A percentile compares a stretch with the other conserved stretches of the same genome.
Conservation (phyloP, 1,140 invertebrate genomes). For the Anoplophora glabripennis region DNA sequence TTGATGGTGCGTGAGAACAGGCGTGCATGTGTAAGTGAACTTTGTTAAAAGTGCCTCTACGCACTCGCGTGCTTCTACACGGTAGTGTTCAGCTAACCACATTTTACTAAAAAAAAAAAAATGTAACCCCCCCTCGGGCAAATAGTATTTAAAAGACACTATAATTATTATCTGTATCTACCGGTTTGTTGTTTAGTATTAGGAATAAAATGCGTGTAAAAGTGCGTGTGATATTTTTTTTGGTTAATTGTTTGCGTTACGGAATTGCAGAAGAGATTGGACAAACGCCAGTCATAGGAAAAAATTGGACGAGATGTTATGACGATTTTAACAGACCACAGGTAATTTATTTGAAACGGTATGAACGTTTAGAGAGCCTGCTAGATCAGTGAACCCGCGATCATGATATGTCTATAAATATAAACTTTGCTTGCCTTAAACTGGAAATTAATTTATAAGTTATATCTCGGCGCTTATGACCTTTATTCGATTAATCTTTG, state of each 20-base stretch:
- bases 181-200: no score
- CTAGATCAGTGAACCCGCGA: conserved; percentile 3
- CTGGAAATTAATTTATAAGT: conserved; percentile 10
- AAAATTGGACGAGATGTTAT: conserved; percentile 32
- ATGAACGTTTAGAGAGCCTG: neutral
- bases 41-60: no score
- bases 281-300: conserved; percentile 28
- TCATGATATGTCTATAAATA: conserved; percentile 8
- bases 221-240: neutral
- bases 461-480: conserved; percentile 3
- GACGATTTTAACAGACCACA: conserved; percentile 33
- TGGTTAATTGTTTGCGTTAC: neutral
- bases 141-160: no score
- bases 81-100: no score
- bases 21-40: neutral
- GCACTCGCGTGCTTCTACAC: no score
- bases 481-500: conserved; percentile 7
- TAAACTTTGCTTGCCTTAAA: neutral
- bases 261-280: conserved; percentile 6
- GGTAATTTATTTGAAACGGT: conserved; percentile 21
- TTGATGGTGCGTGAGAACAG: neutral
- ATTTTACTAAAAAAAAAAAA: no score
- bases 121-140: no score
- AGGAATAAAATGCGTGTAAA: neutral
- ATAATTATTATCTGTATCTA: no score